These are phyloP conservation scores for Lepidochitona cinerea DNA, from an alignment of 2,888 invertebrate species.

Conservation along the genomic window DNA sequence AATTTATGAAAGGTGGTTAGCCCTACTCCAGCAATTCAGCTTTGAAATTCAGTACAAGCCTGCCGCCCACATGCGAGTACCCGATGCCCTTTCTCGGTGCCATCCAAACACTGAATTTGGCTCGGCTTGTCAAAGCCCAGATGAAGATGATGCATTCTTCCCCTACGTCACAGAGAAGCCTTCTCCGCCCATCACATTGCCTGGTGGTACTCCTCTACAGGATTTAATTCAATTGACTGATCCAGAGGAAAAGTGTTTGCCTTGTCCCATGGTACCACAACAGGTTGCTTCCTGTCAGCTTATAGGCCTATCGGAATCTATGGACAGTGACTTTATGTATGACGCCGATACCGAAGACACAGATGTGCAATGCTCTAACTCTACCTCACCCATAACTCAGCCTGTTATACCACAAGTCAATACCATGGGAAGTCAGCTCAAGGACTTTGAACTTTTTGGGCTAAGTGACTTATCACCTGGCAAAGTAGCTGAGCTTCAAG, in stretches of 20 bases:
- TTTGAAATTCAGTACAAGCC: conserved; percentile 3
- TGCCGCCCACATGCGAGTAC: not conserved
- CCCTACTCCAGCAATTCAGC: not conserved
- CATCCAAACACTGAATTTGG: not conserved
- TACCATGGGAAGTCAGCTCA: too few species aligned
- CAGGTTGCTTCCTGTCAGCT: not conserved
- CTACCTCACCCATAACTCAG: too few species aligned
- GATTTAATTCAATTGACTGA: not conserved
- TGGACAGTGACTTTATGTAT: not conserved
- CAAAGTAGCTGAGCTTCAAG: conserved; percentile 16
- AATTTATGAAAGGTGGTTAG: not conserved
- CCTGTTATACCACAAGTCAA: too few species aligned
- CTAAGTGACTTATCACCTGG: too few species aligned
- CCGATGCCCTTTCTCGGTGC: not conserved
- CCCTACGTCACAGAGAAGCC: conserved; percentile 1
- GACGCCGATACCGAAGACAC: not conserved
- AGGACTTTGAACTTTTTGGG: too few species aligned
- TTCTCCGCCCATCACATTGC: not conserved
- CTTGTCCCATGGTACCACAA: not conserved
- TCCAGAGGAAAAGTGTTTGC: not conserved
- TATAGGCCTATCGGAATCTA: not conserved
- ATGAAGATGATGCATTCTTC: conserved; percentile 8
- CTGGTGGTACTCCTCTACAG: not conserved
- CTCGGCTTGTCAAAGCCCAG: not conserved
- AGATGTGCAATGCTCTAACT: too few species aligned